Evolutionary conservation across 2,888 invertebrate genomes (phyloP), one percentile per base, ranked within the genome.

Genomic region (Drosophila neoperkinsi): DNA sequence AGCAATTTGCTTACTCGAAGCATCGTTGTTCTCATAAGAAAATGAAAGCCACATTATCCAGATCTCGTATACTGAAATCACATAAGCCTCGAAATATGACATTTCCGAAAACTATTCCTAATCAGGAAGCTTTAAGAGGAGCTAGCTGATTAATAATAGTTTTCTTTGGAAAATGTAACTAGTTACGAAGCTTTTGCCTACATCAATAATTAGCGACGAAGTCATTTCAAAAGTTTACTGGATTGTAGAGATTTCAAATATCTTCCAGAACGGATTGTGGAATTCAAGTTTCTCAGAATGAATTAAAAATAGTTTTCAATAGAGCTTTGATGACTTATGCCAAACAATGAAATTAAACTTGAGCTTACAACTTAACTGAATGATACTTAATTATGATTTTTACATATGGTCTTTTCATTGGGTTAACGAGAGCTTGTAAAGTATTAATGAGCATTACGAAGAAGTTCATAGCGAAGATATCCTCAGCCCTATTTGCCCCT

Each of bases 71-170:
- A 21, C 9, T 34, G 18, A 33, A 59, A 59, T 9, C 3, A 21
- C 9, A 31, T 21, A 3, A 13, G 43, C 9, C 9, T 46, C 25
- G 4, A 50, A 34, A 34, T 4, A 6, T 16, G 28, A 11, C 25
- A 51, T 38, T 36, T 25, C 18, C 11, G 36, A 52, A 34, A 63
- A 51, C 16, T 46, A 18, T 50, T 67, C 4, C 18, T 53, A 60
- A 53, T 53, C 49, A 49, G 57, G 2, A 0, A 33, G 41, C 9
- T 30, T 56, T 34, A 5, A n/a, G 30, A 2, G 21, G 3, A 31
- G 21, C 38, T 60, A 43, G 7, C 21, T 25, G n/a, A 55, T 51
- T 57, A 13, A 30, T 30, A 36, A 46, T 57, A 2, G 57, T 31
- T 43, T 57, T 31, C 31, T 33, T 30, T 21, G 7, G 25, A 21